These are phyloP conservation scores for Meiosimyza decipiens DNA, from an alignment of 2,888 invertebrate genomes.

Conservation along the genomic window DNA sequence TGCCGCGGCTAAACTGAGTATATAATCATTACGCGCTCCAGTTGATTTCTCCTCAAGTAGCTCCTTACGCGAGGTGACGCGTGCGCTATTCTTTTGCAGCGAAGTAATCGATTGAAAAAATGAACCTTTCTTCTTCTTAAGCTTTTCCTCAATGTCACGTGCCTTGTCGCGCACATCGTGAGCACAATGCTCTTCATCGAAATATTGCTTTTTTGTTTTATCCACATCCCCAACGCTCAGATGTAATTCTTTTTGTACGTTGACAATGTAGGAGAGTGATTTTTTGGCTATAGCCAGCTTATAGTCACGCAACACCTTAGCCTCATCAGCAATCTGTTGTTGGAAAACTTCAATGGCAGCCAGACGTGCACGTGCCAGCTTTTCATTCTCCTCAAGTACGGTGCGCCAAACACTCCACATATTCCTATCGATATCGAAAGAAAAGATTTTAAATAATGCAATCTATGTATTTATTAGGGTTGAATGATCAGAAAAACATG, in stretches of 20 bases:
- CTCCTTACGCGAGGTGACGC: conserved; percentile 91
- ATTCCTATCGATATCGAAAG: conserved; percentile 75
- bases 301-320: conserved; percentile 84
- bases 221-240: conserved; percentile 88
- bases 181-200: conserved; percentile 95
- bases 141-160: conserved; percentile 94
- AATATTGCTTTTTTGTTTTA: conserved; percentile 93
- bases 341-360: conserved; percentile 96
- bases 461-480: background rate
- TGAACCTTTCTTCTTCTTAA: conserved; percentile 96
- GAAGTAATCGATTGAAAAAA: conserved; percentile 97
- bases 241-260: conserved; percentile 91
- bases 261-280: conserved; percentile 83
- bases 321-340: conserved; percentile 94
- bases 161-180: conserved; percentile 96
- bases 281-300: conserved; percentile 86
- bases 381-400: conserved; percentile 94
- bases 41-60: conserved; percentile 93
- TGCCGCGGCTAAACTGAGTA: conserved; percentile 89
- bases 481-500: background rate
- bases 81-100: conserved; percentile 96
- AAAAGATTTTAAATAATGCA: background rate
- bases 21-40: conserved; percentile 93
- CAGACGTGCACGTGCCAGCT: conserved; percentile 87
- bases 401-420: conserved; percentile 98